A percentile compares a stretch with the other conserved stretches of the same genome.
Conservation (phyloP, 2,888 invertebrate genomes). For the Rhimphoctona megacephalus region DNA sequence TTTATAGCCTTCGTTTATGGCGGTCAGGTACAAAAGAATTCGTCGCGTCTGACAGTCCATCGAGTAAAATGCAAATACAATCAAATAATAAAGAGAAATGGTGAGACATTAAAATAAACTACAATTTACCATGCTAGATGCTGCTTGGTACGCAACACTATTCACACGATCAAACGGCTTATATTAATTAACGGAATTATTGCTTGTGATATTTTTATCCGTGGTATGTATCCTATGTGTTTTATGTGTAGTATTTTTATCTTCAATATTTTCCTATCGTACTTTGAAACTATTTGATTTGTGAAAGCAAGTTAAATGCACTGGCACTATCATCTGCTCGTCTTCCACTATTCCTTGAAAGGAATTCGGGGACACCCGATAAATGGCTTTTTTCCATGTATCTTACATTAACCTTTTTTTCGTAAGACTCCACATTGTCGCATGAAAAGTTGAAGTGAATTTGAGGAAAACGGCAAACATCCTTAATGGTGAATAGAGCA, state of each 20-base stretch:
- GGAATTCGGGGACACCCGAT: not conserved
- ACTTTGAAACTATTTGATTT: not conserved
- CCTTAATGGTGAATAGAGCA: not conserved
- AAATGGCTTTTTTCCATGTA: not conserved
- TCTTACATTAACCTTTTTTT: not conserved
- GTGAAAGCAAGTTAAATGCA: not conserved
- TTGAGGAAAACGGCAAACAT: not conserved
- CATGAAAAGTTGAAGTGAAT: slow-evolving; percentile 5
- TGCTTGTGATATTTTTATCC: too few relatives aligned
- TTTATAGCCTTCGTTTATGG: too few relatives aligned
- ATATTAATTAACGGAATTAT: not conserved
- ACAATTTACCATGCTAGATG: too few relatives aligned
- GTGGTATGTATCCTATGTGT: too few relatives aligned
- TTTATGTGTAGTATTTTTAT: too few relatives aligned
- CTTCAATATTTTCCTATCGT: not conserved
- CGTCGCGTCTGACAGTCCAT: too few relatives aligned
- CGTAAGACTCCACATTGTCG: not conserved
- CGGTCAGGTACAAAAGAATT: too few relatives aligned
- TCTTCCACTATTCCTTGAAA: not conserved
- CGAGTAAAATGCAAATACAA: too few relatives aligned
- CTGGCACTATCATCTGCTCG: not conserved
- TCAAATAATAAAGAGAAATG: too few relatives aligned
- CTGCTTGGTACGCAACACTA: too few relatives aligned
- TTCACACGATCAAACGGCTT: not conserved
- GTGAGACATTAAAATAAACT: too few relatives aligned